phyloP scores from a whole-genome alignment of 2,888 invertebrate genomes.

The Archips xylosteana region DNA sequence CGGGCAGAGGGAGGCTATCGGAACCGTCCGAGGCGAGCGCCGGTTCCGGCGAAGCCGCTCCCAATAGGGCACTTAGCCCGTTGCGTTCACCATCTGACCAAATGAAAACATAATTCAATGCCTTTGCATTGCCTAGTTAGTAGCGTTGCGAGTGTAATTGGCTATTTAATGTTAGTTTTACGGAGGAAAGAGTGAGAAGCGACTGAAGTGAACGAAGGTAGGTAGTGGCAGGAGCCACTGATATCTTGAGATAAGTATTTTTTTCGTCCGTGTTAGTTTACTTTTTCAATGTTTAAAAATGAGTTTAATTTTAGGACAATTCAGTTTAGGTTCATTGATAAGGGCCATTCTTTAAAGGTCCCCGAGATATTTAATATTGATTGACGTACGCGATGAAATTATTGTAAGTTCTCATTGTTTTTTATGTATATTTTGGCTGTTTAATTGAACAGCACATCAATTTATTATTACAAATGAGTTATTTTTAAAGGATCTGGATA shows the following conservation, averaged over 20 bases:
- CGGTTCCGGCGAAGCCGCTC: constrained; percentile 75
- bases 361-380: no score
- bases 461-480: no score
- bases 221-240: background rate
- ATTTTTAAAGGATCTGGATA: no score
- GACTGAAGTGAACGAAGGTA: background rate
- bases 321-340: no score
- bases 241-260: background rate
- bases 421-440: no score
- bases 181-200: background rate
- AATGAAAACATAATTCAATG: constrained; percentile 41
- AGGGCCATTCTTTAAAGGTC: no score
- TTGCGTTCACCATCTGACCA: constrained; percentile 74
- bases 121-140: constrained; percentile 17
- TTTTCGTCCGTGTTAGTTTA: no score
- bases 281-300: no score
- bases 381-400: no score
- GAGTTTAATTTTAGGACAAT: no score
- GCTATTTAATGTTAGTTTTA: background rate
- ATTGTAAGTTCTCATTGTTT: no score
- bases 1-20: constrained; percentile 77
- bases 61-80: constrained; percentile 72
- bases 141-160: background rate
- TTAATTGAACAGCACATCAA: no score
- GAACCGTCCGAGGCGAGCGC: constrained; percentile 78